phyloP scores from a whole-genome alignment of 1,140 invertebrate genomes.

The Carcinoscorpius rotundicauda region DNA sequence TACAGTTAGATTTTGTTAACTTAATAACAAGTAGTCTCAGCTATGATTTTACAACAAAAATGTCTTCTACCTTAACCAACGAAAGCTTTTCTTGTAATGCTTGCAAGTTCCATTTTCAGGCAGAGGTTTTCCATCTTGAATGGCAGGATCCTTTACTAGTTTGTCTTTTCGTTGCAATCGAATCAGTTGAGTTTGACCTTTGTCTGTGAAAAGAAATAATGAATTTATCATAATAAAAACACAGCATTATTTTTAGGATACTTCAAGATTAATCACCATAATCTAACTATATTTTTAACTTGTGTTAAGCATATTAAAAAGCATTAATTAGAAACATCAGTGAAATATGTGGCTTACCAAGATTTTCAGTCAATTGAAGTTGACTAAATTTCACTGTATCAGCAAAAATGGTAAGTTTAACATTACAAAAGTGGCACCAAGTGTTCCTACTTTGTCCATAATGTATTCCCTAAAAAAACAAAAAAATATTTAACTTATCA shows the following conservation, averaged over 20 bases:
- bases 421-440: constrained; percentile 18
- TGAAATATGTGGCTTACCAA: not conserved
- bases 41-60: too few species aligned
- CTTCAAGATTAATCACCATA: too few species aligned
- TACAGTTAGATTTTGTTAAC: too few species aligned
- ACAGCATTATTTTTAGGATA: too few species aligned
- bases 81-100: constrained; percentile 37
- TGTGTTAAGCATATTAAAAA: not conserved
- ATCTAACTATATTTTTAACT: too few species aligned
- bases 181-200: too few species aligned
- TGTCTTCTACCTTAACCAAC: constrained; percentile 32
- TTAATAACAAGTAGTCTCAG: too few species aligned
- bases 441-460: constrained; percentile 13
- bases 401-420: constrained; percentile 17
- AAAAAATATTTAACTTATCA: not conserved
- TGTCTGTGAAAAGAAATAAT: too few species aligned
- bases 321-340: not conserved
- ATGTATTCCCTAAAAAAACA: constrained; percentile 16
- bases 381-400: constrained; percentile 11
- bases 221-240: too few species aligned
- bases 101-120: constrained; percentile 34
- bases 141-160: constrained; percentile 21
- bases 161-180: too few species aligned
- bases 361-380: not conserved
- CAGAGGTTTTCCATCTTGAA: constrained; percentile 33